Evolutionary conservation across 1,140 invertebrate genomes (phyloP).

Genomic region (Brachionus sp.): DNA sequence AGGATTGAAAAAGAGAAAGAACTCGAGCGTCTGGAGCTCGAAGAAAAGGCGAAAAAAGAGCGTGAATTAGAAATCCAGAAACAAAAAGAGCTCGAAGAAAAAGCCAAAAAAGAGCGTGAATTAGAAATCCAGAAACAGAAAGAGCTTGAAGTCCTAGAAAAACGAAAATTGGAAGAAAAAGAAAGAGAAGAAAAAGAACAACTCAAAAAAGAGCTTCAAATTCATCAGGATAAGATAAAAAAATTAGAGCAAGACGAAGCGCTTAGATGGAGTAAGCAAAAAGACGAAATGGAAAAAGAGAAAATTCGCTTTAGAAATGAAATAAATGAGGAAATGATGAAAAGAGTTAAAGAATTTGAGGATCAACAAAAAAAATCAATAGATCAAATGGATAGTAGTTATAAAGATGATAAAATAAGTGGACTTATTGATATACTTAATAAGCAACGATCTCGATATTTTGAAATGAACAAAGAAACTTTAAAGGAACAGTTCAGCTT

Average conservation of each 20-base stretch:
- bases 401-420: neutral
- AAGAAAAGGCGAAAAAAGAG: neutral
- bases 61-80: neutral
- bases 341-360: constrained; percentile 2
- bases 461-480: constrained; percentile 34
- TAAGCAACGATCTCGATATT: neutral
- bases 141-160: neutral
- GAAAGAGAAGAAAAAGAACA: constrained; percentile 15
- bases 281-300: constrained; percentile 13
- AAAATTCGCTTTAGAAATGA: neutral
- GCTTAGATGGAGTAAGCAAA: constrained; percentile 4
- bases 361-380: neutral
- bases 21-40: neutral
- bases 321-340: neutral
- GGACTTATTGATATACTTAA: neutral
- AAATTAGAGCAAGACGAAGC: constrained; percentile 12
- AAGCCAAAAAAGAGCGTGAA: neutral
- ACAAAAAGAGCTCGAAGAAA: neutral
- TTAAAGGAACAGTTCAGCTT: constrained; percentile 24
- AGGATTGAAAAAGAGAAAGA: neutral
- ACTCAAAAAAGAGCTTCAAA: neutral
- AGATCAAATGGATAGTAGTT: neutral
- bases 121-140: neutral
- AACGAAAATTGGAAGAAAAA: neutral
- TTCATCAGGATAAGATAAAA: neutral